These are phyloP conservation scores for Colletes gigas DNA, from an alignment of 1,140 invertebrate genomes.

Conservation along the genomic window DNA sequence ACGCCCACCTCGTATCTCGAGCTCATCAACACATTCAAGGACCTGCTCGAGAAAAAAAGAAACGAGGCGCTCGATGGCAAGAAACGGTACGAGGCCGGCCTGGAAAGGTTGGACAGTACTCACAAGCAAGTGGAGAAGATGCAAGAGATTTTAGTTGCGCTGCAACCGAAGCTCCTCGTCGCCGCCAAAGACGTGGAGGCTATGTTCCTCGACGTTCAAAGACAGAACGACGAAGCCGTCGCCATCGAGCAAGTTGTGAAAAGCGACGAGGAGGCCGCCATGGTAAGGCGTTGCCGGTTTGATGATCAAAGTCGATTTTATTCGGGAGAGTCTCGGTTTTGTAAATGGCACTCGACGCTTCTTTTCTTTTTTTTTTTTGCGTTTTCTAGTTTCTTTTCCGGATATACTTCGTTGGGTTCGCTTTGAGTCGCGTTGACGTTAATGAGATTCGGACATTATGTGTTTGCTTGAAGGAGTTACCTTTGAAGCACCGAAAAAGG, in stretches of 20 bases:
- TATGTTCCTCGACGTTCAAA: constrained; percentile 89
- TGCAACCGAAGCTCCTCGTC: constrained; percentile 93
- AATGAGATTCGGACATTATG: background rate
- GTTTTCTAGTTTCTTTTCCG: background rate
- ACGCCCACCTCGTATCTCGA: constrained; percentile 97
- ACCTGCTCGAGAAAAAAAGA: constrained; percentile 88
- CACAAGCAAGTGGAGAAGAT: constrained; percentile 92
- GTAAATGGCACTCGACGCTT: background rate
- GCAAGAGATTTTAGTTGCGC: constrained; percentile 90
- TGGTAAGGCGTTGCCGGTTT: constrained; percentile 76
- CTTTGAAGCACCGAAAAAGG: too few species aligned
- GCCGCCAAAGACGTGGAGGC: constrained; percentile 92
- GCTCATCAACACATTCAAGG: constrained; percentile 94
- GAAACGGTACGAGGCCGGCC: constrained; percentile 90
- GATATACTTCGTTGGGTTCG: background rate
- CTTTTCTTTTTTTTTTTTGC: background rate
- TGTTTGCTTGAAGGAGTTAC: too few species aligned
- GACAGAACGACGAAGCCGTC: constrained; percentile 91
- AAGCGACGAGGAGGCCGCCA: constrained; percentile 85
- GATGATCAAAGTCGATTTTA: constrained; percentile 10
- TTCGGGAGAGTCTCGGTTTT: background rate
- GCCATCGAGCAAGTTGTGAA: constrained; percentile 86
- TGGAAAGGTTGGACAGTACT: constrained; percentile 92
- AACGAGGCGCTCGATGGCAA: constrained; percentile 84
- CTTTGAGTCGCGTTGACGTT: background rate